These are phyloP conservation scores for Apantesis nais DNA, from an alignment of 2,888 invertebrate species.

Conservation along the genomic window DNA sequence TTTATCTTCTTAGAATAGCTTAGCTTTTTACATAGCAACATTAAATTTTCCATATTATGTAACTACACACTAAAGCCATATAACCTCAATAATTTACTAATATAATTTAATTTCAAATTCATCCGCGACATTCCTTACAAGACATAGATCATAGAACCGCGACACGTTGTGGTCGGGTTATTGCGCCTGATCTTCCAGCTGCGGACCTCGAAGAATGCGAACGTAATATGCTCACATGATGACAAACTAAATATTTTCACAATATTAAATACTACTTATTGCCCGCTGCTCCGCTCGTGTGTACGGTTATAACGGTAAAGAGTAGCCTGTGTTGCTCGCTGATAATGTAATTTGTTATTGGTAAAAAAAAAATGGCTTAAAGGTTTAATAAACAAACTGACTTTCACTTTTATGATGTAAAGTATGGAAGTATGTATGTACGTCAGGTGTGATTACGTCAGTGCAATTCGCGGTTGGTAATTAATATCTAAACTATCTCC, in stretches of 20 bases:
- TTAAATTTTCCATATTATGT: background rate
- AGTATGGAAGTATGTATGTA: too few species aligned
- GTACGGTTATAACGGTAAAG: too few species aligned
- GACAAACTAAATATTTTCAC: background rate
- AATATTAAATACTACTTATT: background rate
- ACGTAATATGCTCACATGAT: constrained; percentile 8
- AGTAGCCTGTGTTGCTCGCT: too few species aligned
- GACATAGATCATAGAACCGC: constrained; percentile 39
- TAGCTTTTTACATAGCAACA: background rate
- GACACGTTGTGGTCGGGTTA: constrained; percentile 42
- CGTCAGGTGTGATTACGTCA: background rate
- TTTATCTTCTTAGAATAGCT: background rate
- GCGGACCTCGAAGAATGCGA: constrained; percentile 34
- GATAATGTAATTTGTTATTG: too few species aligned
- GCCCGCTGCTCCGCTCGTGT: too few species aligned
- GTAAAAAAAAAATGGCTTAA: too few species aligned
- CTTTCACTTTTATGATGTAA: too few species aligned
- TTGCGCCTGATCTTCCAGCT: constrained; percentile 23
- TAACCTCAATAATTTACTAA: constrained; percentile 15
- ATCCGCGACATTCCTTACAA: constrained; percentile 29
- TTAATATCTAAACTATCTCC: too few species aligned
- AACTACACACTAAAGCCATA: background rate
- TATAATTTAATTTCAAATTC: constrained; percentile 34
- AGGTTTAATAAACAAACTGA: too few species aligned
- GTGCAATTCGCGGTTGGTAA: background rate